Evolutionary conservation across 2,888 invertebrate genomes (phyloP), one percentile per base, ranked within the genome.

Genomic region (Merodon equestris): DNA sequence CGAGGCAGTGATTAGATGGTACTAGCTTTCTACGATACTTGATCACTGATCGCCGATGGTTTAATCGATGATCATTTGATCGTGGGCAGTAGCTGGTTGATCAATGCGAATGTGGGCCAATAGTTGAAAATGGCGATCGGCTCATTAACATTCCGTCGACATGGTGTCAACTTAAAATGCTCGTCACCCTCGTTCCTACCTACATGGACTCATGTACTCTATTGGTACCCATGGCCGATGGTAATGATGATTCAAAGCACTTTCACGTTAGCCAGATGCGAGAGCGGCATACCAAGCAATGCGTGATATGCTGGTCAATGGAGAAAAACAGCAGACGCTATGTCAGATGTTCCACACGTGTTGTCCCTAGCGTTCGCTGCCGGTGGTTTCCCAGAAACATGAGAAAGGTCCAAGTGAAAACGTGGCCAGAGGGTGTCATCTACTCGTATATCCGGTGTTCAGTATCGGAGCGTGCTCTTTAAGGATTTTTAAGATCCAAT

Each of bases 171-270:
- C 7, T 27, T 27, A 7, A n/a, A 27, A 27, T 27, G 27, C 7
- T 40, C 40, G 10, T 40, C 12, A n/a, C 40, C 10, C 12, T 5
- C 3, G 40, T 40, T 40, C n/a, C n/a, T 40, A 40, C n/a, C 3
- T 9, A 40, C 40, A n/a, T n/a, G n/a, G 12, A 3, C 10, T 40
- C 3, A 10, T n/a, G 10, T 40, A 40, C 10, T 40, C 1, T 7
- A 40, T 40, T 40, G 10, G 40, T n/a, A 10, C n/a, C 45, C 40
- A 64, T 53, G 44, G 36, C 17, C 34, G 36, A n/a, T 40, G 50
- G 40, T 42, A 40, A 68, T 68, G 68, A 68, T 68, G 68, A 68
- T 68, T 68, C 48, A 68, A 38, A 58, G 68, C 48, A 68, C 68
- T 68, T 68, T 68, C 68, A 58, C 68, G 45, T 58, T 36, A 45